A percentile compares a stretch with the other conserved stretches of the same genome.
Evolutionary conservation across 2,113 vertebrate genomes (phyloP).

Genomic region (Urocitellus parryii): DNA sequence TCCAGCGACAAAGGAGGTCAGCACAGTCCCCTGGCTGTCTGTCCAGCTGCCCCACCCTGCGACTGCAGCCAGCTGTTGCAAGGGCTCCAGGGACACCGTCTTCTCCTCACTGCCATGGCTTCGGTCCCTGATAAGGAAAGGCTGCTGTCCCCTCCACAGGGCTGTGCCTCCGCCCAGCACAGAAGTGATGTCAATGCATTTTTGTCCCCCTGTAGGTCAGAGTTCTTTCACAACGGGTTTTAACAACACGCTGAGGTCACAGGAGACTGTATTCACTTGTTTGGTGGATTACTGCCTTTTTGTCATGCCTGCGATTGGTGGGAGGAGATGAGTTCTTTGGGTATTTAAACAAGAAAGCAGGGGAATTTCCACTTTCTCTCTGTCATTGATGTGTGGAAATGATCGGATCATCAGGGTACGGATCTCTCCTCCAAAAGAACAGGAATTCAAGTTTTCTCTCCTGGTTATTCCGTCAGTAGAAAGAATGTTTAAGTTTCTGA

Average conservation of each 20-base stretch:
- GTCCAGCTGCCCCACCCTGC: conserved; percentile 38
- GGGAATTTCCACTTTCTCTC: conserved; percentile 28
- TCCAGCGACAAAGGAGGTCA: conserved; percentile 57
- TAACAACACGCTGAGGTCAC: conserved; percentile 59
- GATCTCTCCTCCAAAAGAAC: not conserved
- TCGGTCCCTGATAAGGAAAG: conserved; percentile 80
- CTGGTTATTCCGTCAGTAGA: not conserved
- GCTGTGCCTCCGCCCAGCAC: conserved; percentile 63
- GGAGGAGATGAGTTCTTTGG: conserved; percentile 59
- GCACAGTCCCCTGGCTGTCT: not conserved
- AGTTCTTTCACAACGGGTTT: conserved; percentile 81
- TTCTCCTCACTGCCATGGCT: conserved; percentile 61
- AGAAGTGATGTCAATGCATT: conserved; percentile 85
- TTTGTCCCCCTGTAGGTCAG: conserved; percentile 77
- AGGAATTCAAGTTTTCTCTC: not conserved
- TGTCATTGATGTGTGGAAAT: conserved; percentile 68
- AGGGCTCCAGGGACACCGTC: conserved; percentile 42
- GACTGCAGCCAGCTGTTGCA: conserved; percentile 51
- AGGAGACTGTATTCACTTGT: conserved; percentile 57
- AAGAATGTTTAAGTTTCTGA: not conserved
- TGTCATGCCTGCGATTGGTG: conserved; percentile 35
- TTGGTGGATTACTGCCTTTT: conserved; percentile 53
- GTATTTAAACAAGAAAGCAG: conserved; percentile 75
- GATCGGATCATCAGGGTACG: not conserved
- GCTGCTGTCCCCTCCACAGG: conserved; percentile 76